Base-by-base conservation (phyloP, 2,888 invertebrate genomes). In the Eretmocerus hayati region DNA sequence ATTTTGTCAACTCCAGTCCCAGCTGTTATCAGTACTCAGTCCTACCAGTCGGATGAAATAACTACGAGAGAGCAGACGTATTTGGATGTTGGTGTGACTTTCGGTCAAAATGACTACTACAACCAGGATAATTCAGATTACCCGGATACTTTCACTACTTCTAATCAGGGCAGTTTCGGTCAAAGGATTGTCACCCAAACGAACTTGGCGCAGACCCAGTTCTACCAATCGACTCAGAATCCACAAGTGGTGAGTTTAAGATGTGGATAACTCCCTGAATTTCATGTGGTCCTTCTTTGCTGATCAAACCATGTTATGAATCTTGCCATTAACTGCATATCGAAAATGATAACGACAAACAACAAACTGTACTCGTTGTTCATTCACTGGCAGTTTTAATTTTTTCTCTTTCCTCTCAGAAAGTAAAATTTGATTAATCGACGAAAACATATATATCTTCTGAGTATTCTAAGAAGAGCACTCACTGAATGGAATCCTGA, bases 1-100 rank as follows among this genome's bases (percentile, higher is more conserved):
- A 48, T 61, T 3, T 62, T 62, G 4, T 46, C 67, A 1, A 62
- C 62, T 0, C 35, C 55, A 5, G 48, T 58, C 18, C 62, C 64
- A 23, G 52, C 57, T 1, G 5, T 43, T 20, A 11, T 37, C 13
- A 46, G 22, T 8, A 46, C 55, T 4, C 47, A 45, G 41, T 41
- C 49, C 2, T 47, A 47, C 39, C 19, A 45, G n/a, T n/a, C 48
- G 5, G 33, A 40, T 22, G 31, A 37, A 15, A 41, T 53, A 5
- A 39, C 50, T 19, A 49, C 48, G 1, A 48, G 43, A 21, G 44
- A 56, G 2, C 50, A 38, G 18, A 40, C 45, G 1, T 48, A 48
- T 55, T 46, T 60, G 4, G 58, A 59, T 47, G 51, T 60, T 23
- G 62, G 56, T 31, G 52, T 59, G n/a, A 56, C 60, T 11, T 61